Base-by-base conservation (phyloP, 2,797 vertebrate genomes). In the Lithobates sylvaticus region DNA sequence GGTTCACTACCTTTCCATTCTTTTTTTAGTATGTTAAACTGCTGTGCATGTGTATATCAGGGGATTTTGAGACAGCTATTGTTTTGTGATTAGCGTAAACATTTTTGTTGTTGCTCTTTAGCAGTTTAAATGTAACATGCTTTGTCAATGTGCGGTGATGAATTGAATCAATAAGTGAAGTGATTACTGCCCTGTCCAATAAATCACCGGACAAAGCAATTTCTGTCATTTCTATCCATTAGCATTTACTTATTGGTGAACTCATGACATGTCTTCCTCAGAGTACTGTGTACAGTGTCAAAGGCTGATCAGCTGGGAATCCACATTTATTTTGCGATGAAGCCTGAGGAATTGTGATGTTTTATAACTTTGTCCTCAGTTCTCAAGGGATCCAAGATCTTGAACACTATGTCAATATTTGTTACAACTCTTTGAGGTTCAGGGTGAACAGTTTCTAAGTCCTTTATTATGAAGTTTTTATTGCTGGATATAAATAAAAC, bases 111-210 rank as follows among this genome's bases (percentile, higher is more conserved):
- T 69, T 81, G 61, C 72, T 81, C n/a, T 76, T 80, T 86, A 81
- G 78, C 27, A 81, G 78, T 86, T 76, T 79, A 64, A 71, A 78
- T 4, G 4, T 78, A 78, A 44, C 84, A 74, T 74, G 76, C 34
- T 76, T 81, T 86, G 78, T 77, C 73, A 77, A 71, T 81, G 65
- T 86, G 21, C 67, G 32, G 32, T 82, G 79, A 86, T 81, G 50
- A 76, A 86, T 86, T 77, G 44, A 81, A 86, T 86, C 85, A 86
- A 86, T 86, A 86, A 82, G 73, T 65, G 74, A 81, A 77, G 85
- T 77, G 68, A 82, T 82, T 86, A 86, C 78, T 77, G 73, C 64
- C 85, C 67, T 26, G 23, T 71, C 26, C 85, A 86, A 82, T 86
- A 81, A 75, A 86, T 81, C 73, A 76, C 85, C 82, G 79, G 85